These are phyloP conservation scores for Rhabdornis inornatus DNA, from an alignment of 2,113 vertebrate species.

Conservation along the genomic window DNA sequence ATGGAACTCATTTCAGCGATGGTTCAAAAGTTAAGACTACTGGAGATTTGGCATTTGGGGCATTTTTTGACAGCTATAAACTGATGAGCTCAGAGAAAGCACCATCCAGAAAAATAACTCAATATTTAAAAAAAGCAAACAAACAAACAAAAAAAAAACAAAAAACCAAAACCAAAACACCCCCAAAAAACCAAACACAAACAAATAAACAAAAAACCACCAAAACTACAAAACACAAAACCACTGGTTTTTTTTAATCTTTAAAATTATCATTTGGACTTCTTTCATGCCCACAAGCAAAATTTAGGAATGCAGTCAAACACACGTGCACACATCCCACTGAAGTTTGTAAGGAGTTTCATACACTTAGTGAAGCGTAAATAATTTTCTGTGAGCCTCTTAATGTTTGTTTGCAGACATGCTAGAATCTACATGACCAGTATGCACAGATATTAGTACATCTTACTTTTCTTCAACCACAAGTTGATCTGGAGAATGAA, in stretches of 20 bases:
- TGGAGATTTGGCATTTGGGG: neutral
- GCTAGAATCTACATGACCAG: neutral
- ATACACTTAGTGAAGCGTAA: neutral
- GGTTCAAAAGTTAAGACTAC: neutral
- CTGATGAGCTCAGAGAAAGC: neutral
- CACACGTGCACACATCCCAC: neutral
- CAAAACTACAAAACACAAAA: neutral
- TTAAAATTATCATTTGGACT: neutral
- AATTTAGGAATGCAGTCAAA: neutral
- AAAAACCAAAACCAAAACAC: no score
- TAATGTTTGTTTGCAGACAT: neutral
- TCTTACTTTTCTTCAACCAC: neutral
- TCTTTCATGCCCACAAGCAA: neutral
- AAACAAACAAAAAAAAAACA: no score
- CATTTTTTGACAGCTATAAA: neutral
- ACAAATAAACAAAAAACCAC: no score
- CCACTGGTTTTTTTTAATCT: neutral
- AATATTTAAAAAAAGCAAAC: neutral
- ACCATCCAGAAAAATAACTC: neutral
- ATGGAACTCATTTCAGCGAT: neutral
- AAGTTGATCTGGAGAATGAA: neutral
- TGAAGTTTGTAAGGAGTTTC: neutral
- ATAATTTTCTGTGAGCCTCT: neutral
- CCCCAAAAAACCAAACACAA: no score
- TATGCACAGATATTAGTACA: neutral